These are phyloP conservation scores for Drosophila multiciliata DNA, from an alignment of 2,888 invertebrate species.

Conservation along the genomic window DNA sequence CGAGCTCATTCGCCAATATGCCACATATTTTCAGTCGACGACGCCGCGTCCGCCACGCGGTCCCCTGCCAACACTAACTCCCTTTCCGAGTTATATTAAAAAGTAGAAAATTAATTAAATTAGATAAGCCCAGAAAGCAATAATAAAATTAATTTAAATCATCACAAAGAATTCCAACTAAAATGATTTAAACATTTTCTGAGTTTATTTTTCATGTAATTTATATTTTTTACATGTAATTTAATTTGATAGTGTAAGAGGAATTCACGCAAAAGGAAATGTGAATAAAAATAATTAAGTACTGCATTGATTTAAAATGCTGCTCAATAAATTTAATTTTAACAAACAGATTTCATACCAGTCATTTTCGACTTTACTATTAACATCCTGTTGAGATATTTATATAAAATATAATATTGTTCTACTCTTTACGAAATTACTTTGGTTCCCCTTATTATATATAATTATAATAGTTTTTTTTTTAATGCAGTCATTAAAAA, in stretches of 20 bases:
- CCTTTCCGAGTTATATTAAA: conserved; percentile 69
- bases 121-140: conserved; percentile 47
- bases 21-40: conserved; percentile 66
- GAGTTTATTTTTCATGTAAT: background rate
- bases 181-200: conserved; percentile 33
- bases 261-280: conserved; percentile 19
- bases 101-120: conserved; percentile 56
- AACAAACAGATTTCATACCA: background rate
- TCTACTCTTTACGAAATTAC: background rate
- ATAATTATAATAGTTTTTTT: too few relatives aligned
- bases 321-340: background rate
- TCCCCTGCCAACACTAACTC: conserved; percentile 76
- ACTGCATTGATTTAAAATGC: background rate
- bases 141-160: conserved; percentile 55
- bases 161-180: conserved; percentile 18
- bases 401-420: background rate
- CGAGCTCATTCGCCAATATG: conserved; percentile 57
- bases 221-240: conserved; percentile 40
- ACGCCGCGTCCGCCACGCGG: conserved; percentile 71
- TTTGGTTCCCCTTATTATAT: background rate
- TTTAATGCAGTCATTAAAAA: too few relatives aligned
- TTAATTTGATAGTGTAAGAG: conserved; percentile 25
- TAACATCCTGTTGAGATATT: background rate
- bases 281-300: background rate
- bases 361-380: background rate